Evolutionary conservation across 2,113 vertebrate genomes (phyloP), one percentile per base, ranked within the genome.

Genomic region (Poeciliopsis turrubarensis): DNA sequence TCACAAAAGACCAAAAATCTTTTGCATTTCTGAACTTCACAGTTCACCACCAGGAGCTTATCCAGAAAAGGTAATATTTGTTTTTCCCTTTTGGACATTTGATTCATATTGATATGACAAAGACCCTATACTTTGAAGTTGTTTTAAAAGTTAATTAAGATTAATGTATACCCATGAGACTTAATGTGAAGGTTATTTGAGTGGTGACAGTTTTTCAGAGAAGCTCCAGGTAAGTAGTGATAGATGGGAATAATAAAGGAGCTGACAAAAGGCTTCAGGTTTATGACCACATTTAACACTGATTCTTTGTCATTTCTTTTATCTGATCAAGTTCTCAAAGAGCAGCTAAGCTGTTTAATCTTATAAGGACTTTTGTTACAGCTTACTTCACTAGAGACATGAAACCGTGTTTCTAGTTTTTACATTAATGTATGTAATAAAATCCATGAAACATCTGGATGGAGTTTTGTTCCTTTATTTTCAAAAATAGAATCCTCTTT

Each of bases 21-120:
- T 8, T 29, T 64, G 29, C 61, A 15, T 70, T 60, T 44, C 29
- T 60, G 57, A 80, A 71, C 75, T 29, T 78, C 78, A 41, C 14
- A 60, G 32, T 32, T n/a, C 19, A 26, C 30, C 47, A 66, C 65
- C 15, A 25, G 15, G 10, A 60, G 62, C 54, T 57, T 29, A 0
- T 44, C 22, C 12, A 4, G 37, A 12, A 51, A 64, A 0, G 39
- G 57, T 57, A 51, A 15, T 61, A 47, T 32, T 44, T 72, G n/a
- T 75, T 60, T 29, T 12, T 5, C 13, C 3, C 62, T 70, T 75
- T 68, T 68, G 0, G 19, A 3, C 22, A 19, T 31, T 60, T 29
- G 26, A n/a, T 63, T 29, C 68, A 57, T 66, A 51, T 15, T 39
- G 25, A 41, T 68, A 11, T 2, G 39, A 26, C 62, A 67, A 3